These are phyloP conservation scores for Heliocidaris tuberculata DNA, from an alignment of 35 echinoderm and acorn worm species.

Conservation along the genomic window DNA sequence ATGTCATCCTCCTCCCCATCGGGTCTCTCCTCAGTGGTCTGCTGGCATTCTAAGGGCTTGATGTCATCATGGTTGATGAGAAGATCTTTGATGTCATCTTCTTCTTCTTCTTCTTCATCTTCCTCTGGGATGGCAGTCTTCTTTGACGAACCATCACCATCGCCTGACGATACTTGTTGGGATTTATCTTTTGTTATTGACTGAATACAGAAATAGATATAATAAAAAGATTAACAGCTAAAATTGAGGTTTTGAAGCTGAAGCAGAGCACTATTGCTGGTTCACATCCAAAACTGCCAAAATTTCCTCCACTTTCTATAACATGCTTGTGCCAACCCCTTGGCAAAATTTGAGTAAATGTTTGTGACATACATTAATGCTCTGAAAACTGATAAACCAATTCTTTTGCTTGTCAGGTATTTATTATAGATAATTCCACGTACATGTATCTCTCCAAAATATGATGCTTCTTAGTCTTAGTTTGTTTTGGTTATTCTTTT, in stretches of 20 bases:
- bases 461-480: no score
- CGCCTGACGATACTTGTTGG: neutral
- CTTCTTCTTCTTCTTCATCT: neutral
- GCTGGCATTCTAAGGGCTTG: neutral
- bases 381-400: neutral
- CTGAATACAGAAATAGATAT: neutral
- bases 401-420: neutral
- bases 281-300: neutral
- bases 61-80: conserved; percentile 46
- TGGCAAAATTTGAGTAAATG: neutral
- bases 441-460: neutral
- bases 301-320: neutral
- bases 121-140: neutral
- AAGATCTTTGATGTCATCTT: conserved; percentile 13
- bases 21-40: neutral
- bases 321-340: neutral
- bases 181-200: conserved; percentile 3
- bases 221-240: neutral
- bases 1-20: neutral
- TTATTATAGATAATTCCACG: neutral
- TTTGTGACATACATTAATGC: neutral
- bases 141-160: neutral
- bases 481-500: no score
- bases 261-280: neutral
- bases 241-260: neutral